A percentile compares a stretch with the other conserved stretches of the same genome.
Conservation (phyloP, 1,140 invertebrate genomes). For the Penaeus japonicus region DNA sequence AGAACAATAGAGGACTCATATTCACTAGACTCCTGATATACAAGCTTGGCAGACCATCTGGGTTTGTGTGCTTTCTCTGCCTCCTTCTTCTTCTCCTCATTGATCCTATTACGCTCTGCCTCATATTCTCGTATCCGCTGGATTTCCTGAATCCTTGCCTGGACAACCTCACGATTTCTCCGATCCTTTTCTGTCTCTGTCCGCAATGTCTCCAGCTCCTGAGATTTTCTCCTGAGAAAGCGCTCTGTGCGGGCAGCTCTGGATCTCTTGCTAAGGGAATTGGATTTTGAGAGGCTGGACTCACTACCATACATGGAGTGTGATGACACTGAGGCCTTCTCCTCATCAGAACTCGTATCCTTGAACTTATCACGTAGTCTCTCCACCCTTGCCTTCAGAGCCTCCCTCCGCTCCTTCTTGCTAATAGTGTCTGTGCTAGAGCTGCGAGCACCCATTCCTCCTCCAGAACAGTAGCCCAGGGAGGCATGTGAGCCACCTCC, state of each 20-base stretch:
- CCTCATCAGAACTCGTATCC: slow-evolving; percentile 75
- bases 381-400: slow-evolving; percentile 72
- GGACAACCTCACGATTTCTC: slow-evolving; percentile 54
- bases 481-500: slow-evolving; percentile 25
- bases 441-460: slow-evolving; percentile 49
- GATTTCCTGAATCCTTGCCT: slow-evolving; percentile 58
- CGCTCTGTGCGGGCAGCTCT: slow-evolving; percentile 79
- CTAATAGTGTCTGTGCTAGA: slow-evolving; percentile 56
- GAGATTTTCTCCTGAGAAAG: slow-evolving; percentile 77
- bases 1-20: slow-evolving; percentile 58
- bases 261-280: slow-evolving; percentile 68
- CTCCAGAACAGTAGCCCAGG: slow-evolving; percentile 20
- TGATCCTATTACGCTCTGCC: slow-evolving; percentile 40
- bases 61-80: slow-evolving; percentile 34
- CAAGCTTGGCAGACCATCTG: slow-evolving; percentile 60
- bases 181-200: slow-evolving; percentile 67
- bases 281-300: slow-evolving; percentile 69
- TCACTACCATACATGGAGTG: slow-evolving; percentile 75
- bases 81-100: slow-evolving; percentile 30
- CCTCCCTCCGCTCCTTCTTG: slow-evolving; percentile 66
- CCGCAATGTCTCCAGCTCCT: slow-evolving; percentile 71
- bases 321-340: slow-evolving; percentile 68
- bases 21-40: slow-evolving; percentile 62
- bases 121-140: slow-evolving; percentile 46
- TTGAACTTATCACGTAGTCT: slow-evolving; percentile 71